Base-by-base conservation (phyloP, 2,797 vertebrate species). In the Menidia menidia region DNA sequence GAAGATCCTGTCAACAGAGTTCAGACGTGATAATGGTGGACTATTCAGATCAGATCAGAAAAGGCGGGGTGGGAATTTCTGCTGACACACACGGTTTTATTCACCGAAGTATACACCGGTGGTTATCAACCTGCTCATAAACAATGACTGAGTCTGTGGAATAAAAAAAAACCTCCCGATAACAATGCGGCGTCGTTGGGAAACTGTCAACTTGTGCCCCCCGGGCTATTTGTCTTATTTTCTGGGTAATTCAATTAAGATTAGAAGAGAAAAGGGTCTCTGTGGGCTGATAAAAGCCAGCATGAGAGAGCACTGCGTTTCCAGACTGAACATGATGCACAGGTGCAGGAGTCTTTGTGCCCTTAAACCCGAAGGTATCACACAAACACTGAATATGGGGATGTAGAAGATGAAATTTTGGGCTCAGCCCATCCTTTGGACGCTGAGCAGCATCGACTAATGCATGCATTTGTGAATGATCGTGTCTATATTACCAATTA, bases 201-300 rank as follows among this genome's bases (percentile, higher is more conserved):
- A 63, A 79, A 59, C 60, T 64, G 71, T 70, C 56, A 3, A 48
- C 53, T 31, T 47, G 53, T 50, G 31, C 11, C n/a, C n/a, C 50
- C n/a, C 16, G 2, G 56, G 41, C 71, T 55, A 53, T 83, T 71
- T 75, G 61, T 80, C 80, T 77, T 35, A 25, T 32, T 74, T 61
- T 80, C 33, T 50, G 0, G 66, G 72, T 42, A 74, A 77, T 80
- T 70, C 63, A 71, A 75, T 73, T 83, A 80, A 75, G 76, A 86
- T 71, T 56, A 62, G 62, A 77, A 56, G 32, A 58, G 67, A 68
- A 68, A 72, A 70, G 51, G 55, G 39, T 58, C 14, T 25, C 41
- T 54, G 50, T 58, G 55, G 53, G 5, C 5, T 39, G 45, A 52
- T 16, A 50, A 19, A 45, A 55, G 54, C 61, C 19, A 43, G 51